Conservation (phyloP, 2,113 vertebrate genomes). For the Ceyx cyanopectus region DNA sequence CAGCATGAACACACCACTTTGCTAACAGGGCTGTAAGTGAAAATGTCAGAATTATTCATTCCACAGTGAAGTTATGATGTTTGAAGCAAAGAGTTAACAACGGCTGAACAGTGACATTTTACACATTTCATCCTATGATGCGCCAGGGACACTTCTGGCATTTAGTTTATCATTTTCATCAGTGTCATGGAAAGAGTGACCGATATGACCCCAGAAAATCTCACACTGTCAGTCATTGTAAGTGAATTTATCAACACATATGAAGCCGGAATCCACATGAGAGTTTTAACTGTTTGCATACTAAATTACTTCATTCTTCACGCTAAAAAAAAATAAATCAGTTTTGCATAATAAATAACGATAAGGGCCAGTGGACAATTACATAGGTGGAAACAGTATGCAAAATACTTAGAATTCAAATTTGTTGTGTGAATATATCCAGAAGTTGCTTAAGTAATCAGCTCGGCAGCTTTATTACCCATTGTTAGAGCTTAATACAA, state of each 20-base stretch:
- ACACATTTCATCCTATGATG: conserved; percentile 83
- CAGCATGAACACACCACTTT: neutral
- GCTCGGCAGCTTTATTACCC: conserved; percentile 41
- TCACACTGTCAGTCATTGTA: conserved; percentile 90
- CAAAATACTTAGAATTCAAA: conserved; percentile 79
- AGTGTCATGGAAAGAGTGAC: conserved; percentile 82
- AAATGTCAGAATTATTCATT: conserved; percentile 5
- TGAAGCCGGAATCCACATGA: conserved; percentile 81
- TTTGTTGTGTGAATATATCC: conserved; percentile 58
- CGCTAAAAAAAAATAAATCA: conserved; percentile 82
- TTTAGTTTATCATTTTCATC: conserved; percentile 86
- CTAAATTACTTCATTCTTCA: conserved; percentile 90
- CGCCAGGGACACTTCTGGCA: conserved; percentile 87
- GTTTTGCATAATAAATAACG: conserved; percentile 92
- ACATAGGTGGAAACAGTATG: conserved; percentile 84
- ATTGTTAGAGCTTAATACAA: conserved; percentile 69
- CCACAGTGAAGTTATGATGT: neutral
- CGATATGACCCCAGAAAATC: conserved; percentile 84
- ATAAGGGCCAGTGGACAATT: conserved; percentile 88
- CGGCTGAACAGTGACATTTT: conserved; percentile 82
- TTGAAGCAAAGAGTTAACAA: conserved; percentile 37
- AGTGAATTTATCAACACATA: conserved; percentile 92
- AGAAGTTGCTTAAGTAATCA: conserved; percentile 73
- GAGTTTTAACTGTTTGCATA: conserved; percentile 91
- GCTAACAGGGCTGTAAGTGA: neutral